These are phyloP conservation scores for Ivindomyrus marchei DNA, from an alignment of 2,113 vertebrate genomes.

Conservation along the genomic window DNA sequence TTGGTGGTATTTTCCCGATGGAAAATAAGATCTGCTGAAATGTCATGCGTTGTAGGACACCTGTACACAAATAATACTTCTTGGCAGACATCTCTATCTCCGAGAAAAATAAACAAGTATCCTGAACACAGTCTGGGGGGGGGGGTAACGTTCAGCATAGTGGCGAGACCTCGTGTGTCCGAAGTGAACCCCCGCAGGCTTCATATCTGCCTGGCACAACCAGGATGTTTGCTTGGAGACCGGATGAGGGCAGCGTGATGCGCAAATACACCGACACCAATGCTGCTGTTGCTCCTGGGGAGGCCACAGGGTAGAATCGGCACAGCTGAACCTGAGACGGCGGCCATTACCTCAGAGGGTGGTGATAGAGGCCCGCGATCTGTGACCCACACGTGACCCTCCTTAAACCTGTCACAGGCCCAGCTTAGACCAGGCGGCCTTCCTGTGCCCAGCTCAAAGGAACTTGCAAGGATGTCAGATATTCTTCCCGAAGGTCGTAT, in stretches of 20 bases:
- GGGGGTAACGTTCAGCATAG: background rate
- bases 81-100: background rate
- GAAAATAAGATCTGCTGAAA: background rate
- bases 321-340: background rate
- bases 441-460: background rate
- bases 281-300: background rate
- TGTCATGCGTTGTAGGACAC: background rate
- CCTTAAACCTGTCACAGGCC: no score
- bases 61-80: background rate
- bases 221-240: background rate
- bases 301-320: background rate
- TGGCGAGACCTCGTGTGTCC: background rate
- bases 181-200: background rate
- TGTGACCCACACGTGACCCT: background rate
- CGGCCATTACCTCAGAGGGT: background rate
- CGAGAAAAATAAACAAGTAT: background rate
- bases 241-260: background rate
- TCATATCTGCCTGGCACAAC: background rate
- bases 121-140: background rate
- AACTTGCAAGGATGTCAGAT: background rate
- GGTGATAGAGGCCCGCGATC: background rate
- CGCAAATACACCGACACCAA: background rate
- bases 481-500: background rate
- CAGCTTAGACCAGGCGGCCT: background rate
- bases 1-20: background rate